These are phyloP conservation scores for Phylloscopus trochiloides DNA, from an alignment of 2,113 vertebrate genomes.

Conservation along the genomic window DNA sequence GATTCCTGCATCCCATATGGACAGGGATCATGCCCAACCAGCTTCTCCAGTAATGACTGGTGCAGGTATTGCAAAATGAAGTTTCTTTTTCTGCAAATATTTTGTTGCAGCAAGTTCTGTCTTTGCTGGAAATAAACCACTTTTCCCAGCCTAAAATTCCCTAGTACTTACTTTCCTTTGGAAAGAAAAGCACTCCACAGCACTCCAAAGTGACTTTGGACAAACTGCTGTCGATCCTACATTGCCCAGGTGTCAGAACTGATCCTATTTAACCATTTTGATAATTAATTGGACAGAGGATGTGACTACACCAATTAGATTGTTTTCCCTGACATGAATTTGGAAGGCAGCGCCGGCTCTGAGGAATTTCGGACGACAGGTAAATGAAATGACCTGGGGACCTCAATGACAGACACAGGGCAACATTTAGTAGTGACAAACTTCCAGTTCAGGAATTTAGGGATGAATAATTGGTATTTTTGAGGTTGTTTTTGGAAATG, in stretches of 20 bases:
- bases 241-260: slow-evolving; percentile 5
- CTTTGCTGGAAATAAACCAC: background rate
- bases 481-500: background rate
- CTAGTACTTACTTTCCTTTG: background rate
- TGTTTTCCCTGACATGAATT: background rate
- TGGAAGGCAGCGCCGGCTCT: background rate
- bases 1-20: background rate
- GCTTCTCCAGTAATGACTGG: background rate
- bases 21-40: background rate
- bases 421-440: background rate
- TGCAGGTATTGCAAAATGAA: background rate
- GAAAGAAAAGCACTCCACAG: background rate
- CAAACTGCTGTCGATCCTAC: background rate
- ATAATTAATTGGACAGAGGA: slow-evolving; percentile 45
- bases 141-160: background rate
- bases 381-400: background rate
- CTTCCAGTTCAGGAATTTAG: background rate
- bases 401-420: background rate
- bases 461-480: background rate
- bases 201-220: background rate
- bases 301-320: background rate
- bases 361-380: background rate
- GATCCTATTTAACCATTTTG: slow-evolving; percentile 29
- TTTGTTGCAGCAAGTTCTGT: background rate
- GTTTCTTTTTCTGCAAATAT: background rate